Percentiles rank a stretch among this genome's conserved stretches.
These are phyloP conservation scores for Daphoenositta chrysoptera DNA, from an alignment of 2,113 vertebrate species.

Conservation along the genomic window DNA sequence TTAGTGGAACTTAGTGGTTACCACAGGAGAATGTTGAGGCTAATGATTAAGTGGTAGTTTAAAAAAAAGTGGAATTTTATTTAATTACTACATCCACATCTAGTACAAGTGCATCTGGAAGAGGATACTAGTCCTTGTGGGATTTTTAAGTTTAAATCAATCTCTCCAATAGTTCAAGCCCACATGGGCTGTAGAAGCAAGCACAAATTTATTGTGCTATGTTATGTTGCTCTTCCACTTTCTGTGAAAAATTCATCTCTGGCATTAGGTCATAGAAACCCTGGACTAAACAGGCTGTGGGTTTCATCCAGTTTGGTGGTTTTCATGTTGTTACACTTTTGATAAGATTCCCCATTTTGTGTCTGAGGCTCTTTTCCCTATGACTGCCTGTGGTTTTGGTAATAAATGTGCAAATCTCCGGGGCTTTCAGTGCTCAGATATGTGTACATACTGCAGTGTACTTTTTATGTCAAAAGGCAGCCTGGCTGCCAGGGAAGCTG, in stretches of 20 bases:
- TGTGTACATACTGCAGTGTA: not conserved
- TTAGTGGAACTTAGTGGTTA: not conserved
- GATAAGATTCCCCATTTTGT: not conserved
- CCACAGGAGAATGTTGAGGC: not conserved
- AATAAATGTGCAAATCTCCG: not conserved
- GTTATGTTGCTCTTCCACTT: accelerated
- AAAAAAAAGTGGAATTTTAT: not conserved
- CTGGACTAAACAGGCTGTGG: not conserved
- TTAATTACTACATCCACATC: not conserved
- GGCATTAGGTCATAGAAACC: not conserved
- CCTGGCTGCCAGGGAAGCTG: not conserved
- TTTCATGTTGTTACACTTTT: not conserved
- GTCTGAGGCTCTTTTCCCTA: not conserved
- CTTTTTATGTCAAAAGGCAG: not conserved
- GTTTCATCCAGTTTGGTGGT: not conserved
- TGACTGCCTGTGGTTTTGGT: not conserved
- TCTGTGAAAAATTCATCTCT: not conserved
- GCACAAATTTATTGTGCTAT: not conserved
- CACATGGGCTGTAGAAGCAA: not conserved
- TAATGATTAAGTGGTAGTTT: not conserved
- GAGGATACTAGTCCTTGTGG: not conserved
- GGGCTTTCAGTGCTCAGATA: not conserved
- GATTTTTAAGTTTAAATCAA: not conserved
- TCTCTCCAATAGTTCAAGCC: not conserved
- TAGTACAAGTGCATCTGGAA: not conserved